Evolutionary conservation across 2,113 vertebrate species (phyloP), one percentile per base, ranked within the genome.

Genomic region (Spermophilus dauricus): DNA sequence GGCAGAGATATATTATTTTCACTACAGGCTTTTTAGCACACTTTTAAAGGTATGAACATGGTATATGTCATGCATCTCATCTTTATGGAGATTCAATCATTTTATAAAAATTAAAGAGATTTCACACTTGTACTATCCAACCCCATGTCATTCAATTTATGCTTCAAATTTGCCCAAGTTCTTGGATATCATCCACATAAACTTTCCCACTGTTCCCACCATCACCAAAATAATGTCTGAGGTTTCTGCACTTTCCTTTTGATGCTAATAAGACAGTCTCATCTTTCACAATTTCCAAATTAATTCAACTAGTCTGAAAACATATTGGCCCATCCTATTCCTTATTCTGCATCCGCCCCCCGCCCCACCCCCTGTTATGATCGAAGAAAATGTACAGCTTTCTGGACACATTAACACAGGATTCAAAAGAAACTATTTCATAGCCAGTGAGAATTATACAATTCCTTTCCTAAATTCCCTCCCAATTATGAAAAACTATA

Each of bases 381-480:
- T 89, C 17, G 39, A 84, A 95, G n/a, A 86, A 85, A 76, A 84
- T 22, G 45, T 13, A 86, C 0, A 61, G 58, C 28, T 16, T 85
- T 28, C 76, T 80, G 34, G 22, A 37, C 65, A 83, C 73, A 86
- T 69, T 85, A 80, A 90, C 84, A 88, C 1, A 53, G 39, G 39
- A 89, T 96, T 85, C 76, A 97, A 97, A 93, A 48, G n/a, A 72
- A 92, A 73, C 53, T 83, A 17, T 77, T 96, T 96, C 39, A 86
- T 2, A 94, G 34, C n/a, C 92, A 90, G 42, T 73, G 26, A 85
- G 77, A 87, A 67, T 63, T 32, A 92, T 42, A 9, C 34, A 97
- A 89, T 84, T 92, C 18, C 56, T 75, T 95, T 69, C 90, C 76
- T 96, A 76, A 95, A 87, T 85, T 85, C 77, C 45, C 53, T 82